These are phyloP conservation scores for Otus sunia DNA, from an alignment of 2,113 vertebrate species.

Conservation along the genomic window DNA sequence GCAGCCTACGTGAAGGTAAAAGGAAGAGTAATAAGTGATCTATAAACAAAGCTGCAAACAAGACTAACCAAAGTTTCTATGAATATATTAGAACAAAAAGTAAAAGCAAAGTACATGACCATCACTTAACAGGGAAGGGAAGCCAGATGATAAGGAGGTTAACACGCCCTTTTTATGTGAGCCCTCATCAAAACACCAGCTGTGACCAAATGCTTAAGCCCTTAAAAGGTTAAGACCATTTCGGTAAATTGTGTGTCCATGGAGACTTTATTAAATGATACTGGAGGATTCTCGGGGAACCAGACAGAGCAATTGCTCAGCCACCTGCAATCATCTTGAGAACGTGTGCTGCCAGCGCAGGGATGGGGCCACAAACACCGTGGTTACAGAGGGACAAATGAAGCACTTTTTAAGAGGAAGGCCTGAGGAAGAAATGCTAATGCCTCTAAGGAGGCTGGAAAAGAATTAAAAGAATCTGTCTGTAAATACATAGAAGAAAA, in stretches of 20 bases:
- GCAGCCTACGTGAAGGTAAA: neutral
- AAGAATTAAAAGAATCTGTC: neutral
- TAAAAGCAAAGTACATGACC: neutral
- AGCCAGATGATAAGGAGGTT: neutral
- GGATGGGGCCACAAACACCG: neutral
- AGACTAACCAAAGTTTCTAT: neutral
- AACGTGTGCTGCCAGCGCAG: accelerated
- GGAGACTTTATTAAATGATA: neutral
- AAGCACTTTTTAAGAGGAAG: neutral
- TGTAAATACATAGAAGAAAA: neutral
- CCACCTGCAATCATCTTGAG: neutral
- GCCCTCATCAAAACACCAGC: neutral
- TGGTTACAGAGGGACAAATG: neutral
- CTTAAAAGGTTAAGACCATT: neutral
- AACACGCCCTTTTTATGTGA: accelerated
- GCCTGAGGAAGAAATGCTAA: neutral
- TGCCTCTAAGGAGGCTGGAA: neutral
- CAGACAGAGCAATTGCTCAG: neutral
- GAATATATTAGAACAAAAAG: neutral
- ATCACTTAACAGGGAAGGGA: neutral
- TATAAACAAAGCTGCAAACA: neutral
- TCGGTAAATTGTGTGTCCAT: neutral
- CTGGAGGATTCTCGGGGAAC: neutral
- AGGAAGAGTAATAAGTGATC: neutral
- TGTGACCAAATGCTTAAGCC: neutral